Percentiles rank a stretch among this genome's conserved stretches.
phyloP scores from a whole-genome alignment of 2,797 vertebrate genomes.

The Manis javanica region DNA sequence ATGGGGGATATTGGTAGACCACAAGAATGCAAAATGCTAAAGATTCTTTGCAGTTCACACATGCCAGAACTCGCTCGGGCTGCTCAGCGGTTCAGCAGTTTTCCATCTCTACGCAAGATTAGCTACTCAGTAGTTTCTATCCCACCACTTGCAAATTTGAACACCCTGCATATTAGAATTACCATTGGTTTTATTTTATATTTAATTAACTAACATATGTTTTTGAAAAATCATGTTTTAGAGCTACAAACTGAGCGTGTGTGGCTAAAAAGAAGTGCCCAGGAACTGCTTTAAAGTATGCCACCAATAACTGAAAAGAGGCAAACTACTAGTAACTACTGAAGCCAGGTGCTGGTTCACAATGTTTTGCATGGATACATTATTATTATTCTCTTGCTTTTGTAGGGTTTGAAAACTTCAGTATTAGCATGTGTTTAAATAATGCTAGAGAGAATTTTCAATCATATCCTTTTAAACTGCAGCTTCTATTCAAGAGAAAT shows the following conservation, averaged over 20 bases:
- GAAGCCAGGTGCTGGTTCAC: not conserved
- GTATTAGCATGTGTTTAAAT: not conserved
- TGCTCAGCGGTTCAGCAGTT: not conserved
- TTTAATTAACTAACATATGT: not conserved
- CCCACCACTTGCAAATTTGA: not conserved
- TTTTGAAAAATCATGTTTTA: not conserved
- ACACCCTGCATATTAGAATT: not conserved
- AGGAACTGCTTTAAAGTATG: not conserved
- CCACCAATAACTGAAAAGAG: not conserved
- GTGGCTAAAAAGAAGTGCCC: not conserved
- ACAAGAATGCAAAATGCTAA: not conserved
- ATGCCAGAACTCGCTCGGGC: not conserved
- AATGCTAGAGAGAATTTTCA: not conserved
- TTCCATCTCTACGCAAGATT: not conserved
- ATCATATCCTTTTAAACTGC: slow-evolving; percentile 14
- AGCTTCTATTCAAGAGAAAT: slow-evolving; percentile 51
- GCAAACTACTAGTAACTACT: not conserved
- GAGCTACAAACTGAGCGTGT: not conserved
- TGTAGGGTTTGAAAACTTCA: not conserved
- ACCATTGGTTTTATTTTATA: not conserved
- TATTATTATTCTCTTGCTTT: not conserved
- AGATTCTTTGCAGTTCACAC: not conserved
- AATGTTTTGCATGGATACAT: not conserved
- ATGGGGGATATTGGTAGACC: not conserved
- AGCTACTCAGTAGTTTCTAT: not conserved